These are phyloP conservation scores for Todiramphus saurophagus DNA, from an alignment of 2,113 vertebrate species.

Conservation along the genomic window DNA sequence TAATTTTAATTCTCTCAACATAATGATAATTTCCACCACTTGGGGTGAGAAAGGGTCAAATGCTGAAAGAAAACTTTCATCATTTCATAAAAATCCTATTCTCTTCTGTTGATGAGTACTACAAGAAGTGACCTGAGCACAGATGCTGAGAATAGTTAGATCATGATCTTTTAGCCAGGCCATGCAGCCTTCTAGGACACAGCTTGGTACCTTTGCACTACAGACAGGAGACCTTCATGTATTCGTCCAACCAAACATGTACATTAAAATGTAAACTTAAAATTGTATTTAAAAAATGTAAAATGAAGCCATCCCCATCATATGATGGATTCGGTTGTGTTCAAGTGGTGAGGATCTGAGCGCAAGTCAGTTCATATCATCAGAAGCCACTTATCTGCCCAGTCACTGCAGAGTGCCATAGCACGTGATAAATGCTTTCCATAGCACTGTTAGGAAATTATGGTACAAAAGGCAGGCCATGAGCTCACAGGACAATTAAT, in stretches of 20 bases:
- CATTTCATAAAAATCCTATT: not conserved
- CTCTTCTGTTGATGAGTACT: not conserved
- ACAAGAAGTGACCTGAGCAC: not conserved
- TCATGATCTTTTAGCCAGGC: fast-evolving
- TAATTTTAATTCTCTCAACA: not conserved
- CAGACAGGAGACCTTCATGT: not conserved
- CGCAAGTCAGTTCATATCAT: not conserved
- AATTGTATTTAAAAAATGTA: not conserved
- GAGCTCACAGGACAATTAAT: not conserved
- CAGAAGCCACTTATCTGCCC: not conserved
- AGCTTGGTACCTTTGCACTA: not conserved
- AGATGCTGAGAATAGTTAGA: not conserved
- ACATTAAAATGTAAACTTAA: not conserved
- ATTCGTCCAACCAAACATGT: fast-evolving
- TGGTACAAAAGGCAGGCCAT: not conserved
- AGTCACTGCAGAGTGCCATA: not conserved
- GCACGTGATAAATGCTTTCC: not conserved
- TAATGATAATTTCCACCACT: not conserved
- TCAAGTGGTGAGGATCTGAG: not conserved
- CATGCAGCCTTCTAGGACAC: not conserved
- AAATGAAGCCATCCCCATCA: not conserved
- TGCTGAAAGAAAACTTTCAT: not conserved
- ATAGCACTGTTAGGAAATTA: not conserved
- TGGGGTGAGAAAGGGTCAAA: not conserved
- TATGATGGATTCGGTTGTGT: not conserved